Percentiles rank a stretch among this genome's conserved stretches.
phyloP scores from a whole-genome alignment of 2,797 vertebrate species.

The Crocodylus rhombifer region DNA sequence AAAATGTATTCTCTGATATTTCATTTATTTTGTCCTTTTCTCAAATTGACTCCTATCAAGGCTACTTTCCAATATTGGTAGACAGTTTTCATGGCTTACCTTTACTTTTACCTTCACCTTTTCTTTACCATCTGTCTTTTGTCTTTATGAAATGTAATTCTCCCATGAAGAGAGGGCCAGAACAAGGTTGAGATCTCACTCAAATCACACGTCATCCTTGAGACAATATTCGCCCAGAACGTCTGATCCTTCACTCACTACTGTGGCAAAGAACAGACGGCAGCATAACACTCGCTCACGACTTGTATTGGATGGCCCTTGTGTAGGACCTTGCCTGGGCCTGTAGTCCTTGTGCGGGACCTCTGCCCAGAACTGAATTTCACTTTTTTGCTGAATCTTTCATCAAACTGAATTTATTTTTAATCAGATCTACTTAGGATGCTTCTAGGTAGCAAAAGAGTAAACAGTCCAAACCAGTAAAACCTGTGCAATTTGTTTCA shows the following conservation, averaged over 20 bases:
- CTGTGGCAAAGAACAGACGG: neutral
- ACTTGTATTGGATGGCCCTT: neutral
- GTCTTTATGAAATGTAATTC: neutral
- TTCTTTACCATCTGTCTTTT: neutral
- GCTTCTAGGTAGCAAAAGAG: neutral
- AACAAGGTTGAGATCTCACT: neutral
- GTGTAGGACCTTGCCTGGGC: neutral
- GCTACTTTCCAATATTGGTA: neutral
- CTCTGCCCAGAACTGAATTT: neutral
- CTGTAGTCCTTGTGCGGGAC: accelerated
- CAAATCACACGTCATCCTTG: neutral
- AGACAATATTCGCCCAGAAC: neutral
- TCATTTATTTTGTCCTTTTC: neutral
- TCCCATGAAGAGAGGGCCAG: neutral
- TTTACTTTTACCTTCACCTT: neutral
- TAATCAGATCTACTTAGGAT: neutral
- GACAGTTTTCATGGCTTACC: neutral
- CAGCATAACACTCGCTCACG: neutral
- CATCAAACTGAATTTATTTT: neutral
- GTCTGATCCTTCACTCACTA: neutral
- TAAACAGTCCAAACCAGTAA: neutral
- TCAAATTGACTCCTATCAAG: neutral
- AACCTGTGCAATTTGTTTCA: neutral
- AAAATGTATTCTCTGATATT: neutral
- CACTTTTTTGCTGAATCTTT: neutral